Evolutionary conservation across 2,888 invertebrate species (phyloP).

Genomic region (Pycnomerus fuliginosus): DNA sequence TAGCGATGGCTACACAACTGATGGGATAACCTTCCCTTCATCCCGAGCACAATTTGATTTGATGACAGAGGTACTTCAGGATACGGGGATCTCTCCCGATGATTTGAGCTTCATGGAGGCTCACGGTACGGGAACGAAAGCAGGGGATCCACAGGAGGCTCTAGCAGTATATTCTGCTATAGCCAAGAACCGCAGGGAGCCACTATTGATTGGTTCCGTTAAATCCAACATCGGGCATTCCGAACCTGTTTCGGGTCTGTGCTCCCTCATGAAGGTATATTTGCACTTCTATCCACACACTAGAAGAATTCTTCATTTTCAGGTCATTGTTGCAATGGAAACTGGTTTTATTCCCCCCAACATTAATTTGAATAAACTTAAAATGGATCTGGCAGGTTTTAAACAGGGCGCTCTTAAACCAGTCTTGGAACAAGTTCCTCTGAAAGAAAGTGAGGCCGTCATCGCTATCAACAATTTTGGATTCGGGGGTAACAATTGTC

Average conservation of each 20-base stretch:
- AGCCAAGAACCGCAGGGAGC: slow-evolving; percentile 66
- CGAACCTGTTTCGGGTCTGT: slow-evolving; percentile 82
- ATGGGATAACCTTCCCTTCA: slow-evolving; percentile 50
- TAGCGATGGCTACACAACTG: slow-evolving; percentile 48
- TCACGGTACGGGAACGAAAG: slow-evolving; percentile 78
- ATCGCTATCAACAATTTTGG: slow-evolving; percentile 69
- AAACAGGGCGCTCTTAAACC: slow-evolving; percentile 40
- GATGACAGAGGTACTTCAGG: slow-evolving; percentile 64
- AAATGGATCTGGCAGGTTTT: slow-evolving; percentile 38
- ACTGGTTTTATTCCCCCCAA: slow-evolving; percentile 58
- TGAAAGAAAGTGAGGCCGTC: slow-evolving; percentile 51
- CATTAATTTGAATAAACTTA: slow-evolving; percentile 55
- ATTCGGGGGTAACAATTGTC: slow-evolving; percentile 62
- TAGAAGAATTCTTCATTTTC: too few relatives aligned
- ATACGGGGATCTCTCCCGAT: slow-evolving; percentile 69
- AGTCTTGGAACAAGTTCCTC: slow-evolving; percentile 54
- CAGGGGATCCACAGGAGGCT: slow-evolving; percentile 92
- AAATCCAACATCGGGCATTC: slow-evolving; percentile 95
- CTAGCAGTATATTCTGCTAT: slow-evolving; percentile 79
- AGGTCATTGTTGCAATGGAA: slow-evolving; percentile 50
- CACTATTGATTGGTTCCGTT: slow-evolving; percentile 82
- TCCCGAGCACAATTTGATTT: slow-evolving; percentile 61
- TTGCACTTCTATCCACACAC: too few relatives aligned
- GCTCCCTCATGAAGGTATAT: slow-evolving; percentile 66
- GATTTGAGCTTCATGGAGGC: slow-evolving; percentile 81